Evolutionary conservation across 2,113 vertebrate species (phyloP).

Genomic region (Mus pahari): DNA sequence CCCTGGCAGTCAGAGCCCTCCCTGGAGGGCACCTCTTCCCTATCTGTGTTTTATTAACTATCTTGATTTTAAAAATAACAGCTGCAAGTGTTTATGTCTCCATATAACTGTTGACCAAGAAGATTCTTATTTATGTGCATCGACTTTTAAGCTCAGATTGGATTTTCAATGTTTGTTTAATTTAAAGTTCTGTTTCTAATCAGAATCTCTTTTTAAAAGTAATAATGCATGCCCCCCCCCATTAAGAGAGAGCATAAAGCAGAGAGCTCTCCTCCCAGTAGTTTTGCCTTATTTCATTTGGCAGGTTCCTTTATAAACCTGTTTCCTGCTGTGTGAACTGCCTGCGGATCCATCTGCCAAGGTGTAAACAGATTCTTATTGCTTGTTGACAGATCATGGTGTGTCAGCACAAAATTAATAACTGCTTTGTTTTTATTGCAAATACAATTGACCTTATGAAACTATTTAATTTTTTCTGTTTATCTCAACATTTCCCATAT

Average conservation of each 20-base stretch:
- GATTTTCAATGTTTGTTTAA: slow-evolving; percentile 34
- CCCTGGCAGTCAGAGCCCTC: too few species aligned
- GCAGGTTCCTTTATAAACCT: slow-evolving; percentile 53
- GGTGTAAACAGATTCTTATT: slow-evolving; percentile 36
- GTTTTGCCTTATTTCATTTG: slow-evolving; percentile 52
- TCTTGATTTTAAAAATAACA: slow-evolving; percentile 17
- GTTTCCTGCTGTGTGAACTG: slow-evolving; percentile 19
- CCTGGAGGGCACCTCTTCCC: too few species aligned
- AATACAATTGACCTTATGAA: slow-evolving; percentile 70
- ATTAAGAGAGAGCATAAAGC: slow-evolving; percentile 33
- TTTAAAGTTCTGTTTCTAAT: slow-evolving; percentile 53
- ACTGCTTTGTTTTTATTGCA: slow-evolving; percentile 64
- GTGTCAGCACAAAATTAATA: slow-evolving; percentile 74
- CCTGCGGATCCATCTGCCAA: slow-evolving; percentile 56
- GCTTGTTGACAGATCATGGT: slow-evolving; percentile 47
- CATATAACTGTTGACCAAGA: slow-evolving; percentile 4
- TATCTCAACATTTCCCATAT: slow-evolving; percentile 54
- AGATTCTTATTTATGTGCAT: slow-evolving; percentile 26
- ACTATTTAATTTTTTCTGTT: slow-evolving; percentile 69
- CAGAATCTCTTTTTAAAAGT: slow-evolving; percentile 2
- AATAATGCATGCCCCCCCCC: background rate
- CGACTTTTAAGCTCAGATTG: slow-evolving; percentile 38
- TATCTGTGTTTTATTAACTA: background rate
- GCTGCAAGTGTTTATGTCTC: background rate
- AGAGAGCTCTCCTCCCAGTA: slow-evolving; percentile 24